A percentile compares a stretch with the other conserved stretches of the same genome.
phyloP scores from a whole-genome alignment of 2,888 invertebrate species.

The Tenthredo livida region DNA sequence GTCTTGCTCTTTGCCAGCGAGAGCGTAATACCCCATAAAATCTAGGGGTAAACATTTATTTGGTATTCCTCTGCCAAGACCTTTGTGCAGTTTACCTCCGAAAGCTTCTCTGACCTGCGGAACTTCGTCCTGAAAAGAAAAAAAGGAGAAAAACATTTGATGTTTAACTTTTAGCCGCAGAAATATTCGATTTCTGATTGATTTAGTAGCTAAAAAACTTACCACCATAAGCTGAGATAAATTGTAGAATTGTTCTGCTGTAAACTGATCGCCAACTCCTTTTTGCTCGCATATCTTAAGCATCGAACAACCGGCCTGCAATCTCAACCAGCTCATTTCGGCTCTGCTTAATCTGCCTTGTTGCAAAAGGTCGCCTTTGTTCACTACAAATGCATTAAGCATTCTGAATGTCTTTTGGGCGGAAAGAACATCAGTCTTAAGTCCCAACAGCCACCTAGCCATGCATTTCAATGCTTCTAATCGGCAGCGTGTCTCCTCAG shows the following conservation, averaged over 20 bases:
- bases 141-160: neutral
- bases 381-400: conserved; percentile 95
- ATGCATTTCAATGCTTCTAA: conserved; percentile 97
- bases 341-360: conserved; percentile 88
- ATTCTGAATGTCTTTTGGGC: conserved; percentile 97
- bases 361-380: conserved; percentile 92
- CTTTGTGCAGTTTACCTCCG: conserved; percentile 95
- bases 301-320: conserved; percentile 97
- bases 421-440: conserved; percentile 92
- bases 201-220: conserved; percentile 74
- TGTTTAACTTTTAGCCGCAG: neutral
- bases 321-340: conserved; percentile 95
- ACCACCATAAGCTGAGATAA: conserved; percentile 94
- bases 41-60: conserved; percentile 95
- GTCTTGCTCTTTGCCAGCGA: conserved; percentile 94
- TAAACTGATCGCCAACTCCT: conserved; percentile 96
- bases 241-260: conserved; percentile 96
- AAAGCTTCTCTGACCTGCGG: conserved; percentile 94
- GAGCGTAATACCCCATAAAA: conserved; percentile 97
- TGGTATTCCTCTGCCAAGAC: conserved; percentile 89
- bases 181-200: neutral
- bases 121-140: conserved; percentile 84
- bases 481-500: conserved; percentile 95
- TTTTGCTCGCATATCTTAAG: conserved; percentile 98
- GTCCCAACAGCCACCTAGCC: conserved; percentile 96